Base-by-base conservation (phyloP, 2,797 vertebrate species). In the Takifugu rubripes region DNA sequence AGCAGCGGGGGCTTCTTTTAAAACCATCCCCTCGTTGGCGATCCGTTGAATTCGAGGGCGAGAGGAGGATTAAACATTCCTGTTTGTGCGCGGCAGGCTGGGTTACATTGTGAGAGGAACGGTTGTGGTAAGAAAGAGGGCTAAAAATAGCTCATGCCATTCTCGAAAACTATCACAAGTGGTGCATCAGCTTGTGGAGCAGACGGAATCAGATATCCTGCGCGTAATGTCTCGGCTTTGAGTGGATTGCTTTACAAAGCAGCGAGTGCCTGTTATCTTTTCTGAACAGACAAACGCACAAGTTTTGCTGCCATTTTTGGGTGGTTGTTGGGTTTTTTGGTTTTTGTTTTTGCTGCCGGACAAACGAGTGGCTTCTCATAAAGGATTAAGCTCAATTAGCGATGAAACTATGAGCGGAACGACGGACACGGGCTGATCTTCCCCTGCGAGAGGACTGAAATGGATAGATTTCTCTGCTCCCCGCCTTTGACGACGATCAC, bases 71-170 rank as follows among this genome's bases (percentile, higher is more conserved):
- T 86, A 83, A 79, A 87, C 84, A 78, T 87, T 87, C 81, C 84
- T 79, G 86, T 73, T 70, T 74, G 77, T 61, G 77, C 31, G 68
- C 55, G 66, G 61, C 74, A 42, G 75, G 68, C 80, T 53, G 64
- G 72, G 61, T 68, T 79, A 84, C 88, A 86, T 81, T 81, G 86
- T 83, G 83, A 83, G 78, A 84, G 78, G 78, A 81, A 78, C 84
- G 82, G 75, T 63, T 77, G 83, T 82, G 87, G 84, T 79, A 85
- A 90, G 85, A 91, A 87, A 89, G 81, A 66, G 77, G 75, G 86
- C 91, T 92, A 92, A 87, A 88, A 91, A 91, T 92, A 92, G 88
- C 88, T 68, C 88, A 21, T 74, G 88, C 87, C 81, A 87, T 90
- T 89, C 88, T 88, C 81, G 59, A 86, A 90, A 91, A 91, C 87